Base-by-base conservation (phyloP, 2,888 invertebrate species). In the Volucella zonaria region DNA sequence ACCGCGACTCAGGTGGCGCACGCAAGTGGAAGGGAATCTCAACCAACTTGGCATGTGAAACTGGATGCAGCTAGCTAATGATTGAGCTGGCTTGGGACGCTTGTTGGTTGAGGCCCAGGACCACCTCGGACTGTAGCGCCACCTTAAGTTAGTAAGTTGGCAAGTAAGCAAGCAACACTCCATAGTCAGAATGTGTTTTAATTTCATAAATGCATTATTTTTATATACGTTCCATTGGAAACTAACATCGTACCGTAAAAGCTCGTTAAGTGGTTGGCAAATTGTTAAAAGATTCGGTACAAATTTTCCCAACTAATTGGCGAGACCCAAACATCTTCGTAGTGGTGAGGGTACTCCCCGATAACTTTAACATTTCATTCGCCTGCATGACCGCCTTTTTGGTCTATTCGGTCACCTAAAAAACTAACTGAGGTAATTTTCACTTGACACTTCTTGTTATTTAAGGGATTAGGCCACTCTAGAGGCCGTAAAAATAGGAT, bases 361-460 rank as follows among this genome's bases (percentile, higher is more conserved):
- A 75, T 80, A 1, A 45, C 61, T 42, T 71, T 71, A 11, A 73
- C 49, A 14, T 79, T 73, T 14, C 70, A 70, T n/a, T 59, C n/a
- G 31, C 59, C 43, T 52, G 61, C 47, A 40, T 70, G 54, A 54
- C 68, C 66, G 12, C 71, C 71, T 9, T 59, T 42, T 2, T 4
- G 12, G 54, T 79, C 58, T n/a, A 75, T 80, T 38, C 49, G 42
- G 31, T 82, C 66, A 3, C 71, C 82, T 38, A 2, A 70, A 42
- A 56, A 82, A 82, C 74, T 74, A n/a, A 23, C 2, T 23, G 1
- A 2, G 18, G 18, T 23, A 23, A 23, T 23, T 23, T 2, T 2
- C 3, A 86, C 58, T 38, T 74, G 59, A 15, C 77, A 86, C 38
- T 86, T 86, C 3, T 71, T 43, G 1, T 23, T 18, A 18, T 18